Evolutionary conservation across 2,113 vertebrate species (phyloP), one percentile per base, ranked within the genome.

Genomic region (Meriones unguiculatus): DNA sequence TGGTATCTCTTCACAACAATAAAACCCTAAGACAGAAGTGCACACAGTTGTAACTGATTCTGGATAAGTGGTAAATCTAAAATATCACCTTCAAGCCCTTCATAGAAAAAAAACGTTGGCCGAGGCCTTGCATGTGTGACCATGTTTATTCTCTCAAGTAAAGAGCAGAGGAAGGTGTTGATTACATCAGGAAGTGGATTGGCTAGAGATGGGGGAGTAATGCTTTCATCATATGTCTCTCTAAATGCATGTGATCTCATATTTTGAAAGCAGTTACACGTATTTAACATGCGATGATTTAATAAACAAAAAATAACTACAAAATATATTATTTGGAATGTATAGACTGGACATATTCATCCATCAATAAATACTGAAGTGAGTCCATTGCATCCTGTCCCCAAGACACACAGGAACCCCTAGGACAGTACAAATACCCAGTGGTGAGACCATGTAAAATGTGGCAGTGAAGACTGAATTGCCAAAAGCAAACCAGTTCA

Each of bases 201-300:
- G 67, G n/a, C 11, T 35, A 35, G 12, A 2, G 10, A 57, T 41
- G 22, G 2, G 52, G 22, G 20, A 90, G 73, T 30, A 75, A 57
- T 70, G 17, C 59, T 92, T 96, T 95, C 22, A 7, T 72, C 62
- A 81, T 10, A 69, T 35, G 30, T 93, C 69, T 46, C 85, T 69
- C 24, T 62, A 78, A 4, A 89, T 3, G 6, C 54, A 15, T 32
- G 4, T 87, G 52, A 76, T 69, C 75, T 87, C 54, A 12, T 92
- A 93, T 73, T 70, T 76, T 89, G 57, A 82, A 89, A 91, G 73
- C 18, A 25, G 24, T 75, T 14, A 70, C 90, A 28, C 72, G 4
- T 67, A 77, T 46, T 64, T 67, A 89, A 92, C 52, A 35, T 57
- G 17, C 64, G 86, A 75, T 8, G 69, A n/a, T 65, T 70, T 78